Percentiles rank a stretch among this genome's conserved stretches.
These are phyloP conservation scores for Geotria australis DNA, from an alignment of 2,797 vertebrate genomes.

Conservation along the genomic window DNA sequence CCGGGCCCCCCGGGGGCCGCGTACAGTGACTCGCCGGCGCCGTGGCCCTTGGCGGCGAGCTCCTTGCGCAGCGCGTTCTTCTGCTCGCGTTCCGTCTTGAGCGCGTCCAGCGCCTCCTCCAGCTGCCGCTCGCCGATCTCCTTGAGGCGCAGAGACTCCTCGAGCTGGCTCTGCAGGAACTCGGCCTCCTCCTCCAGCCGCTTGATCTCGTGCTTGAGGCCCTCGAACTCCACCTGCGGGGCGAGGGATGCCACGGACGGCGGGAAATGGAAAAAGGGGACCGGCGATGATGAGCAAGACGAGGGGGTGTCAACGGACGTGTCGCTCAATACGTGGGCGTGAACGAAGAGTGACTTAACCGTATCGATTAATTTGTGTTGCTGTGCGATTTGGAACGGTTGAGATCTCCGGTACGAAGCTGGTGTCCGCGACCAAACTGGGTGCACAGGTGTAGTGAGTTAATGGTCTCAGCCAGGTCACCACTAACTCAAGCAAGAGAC, in stretches of 20 bases:
- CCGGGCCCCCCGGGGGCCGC: constrained; percentile 19
- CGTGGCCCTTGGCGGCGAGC: constrained; percentile 71
- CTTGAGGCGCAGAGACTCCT: constrained; percentile 56
- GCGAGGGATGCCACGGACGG: constrained; percentile 1
- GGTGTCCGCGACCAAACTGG: too few species aligned
- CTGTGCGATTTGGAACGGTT: too few species aligned
- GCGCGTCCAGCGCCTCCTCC: constrained; percentile 58
- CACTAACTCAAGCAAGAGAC: too few species aligned
- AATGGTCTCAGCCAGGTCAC: too few species aligned
- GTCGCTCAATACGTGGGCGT: not conserved
- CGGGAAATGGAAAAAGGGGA: not conserved
- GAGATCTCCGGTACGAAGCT: too few species aligned
- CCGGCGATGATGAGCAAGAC: not conserved
- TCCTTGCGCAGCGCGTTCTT: constrained; percentile 76
- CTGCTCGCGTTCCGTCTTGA: constrained; percentile 81
- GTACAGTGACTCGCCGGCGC: constrained; percentile 51
- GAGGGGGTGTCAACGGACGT: not conserved
- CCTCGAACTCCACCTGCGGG: constrained; percentile 73
- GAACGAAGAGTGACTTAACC: not conserved
- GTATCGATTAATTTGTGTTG: not conserved
- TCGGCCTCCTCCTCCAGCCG: constrained; percentile 69
- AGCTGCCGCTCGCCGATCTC: constrained; percentile 82
- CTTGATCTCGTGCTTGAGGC: constrained; percentile 81
- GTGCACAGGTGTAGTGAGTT: too few species aligned
- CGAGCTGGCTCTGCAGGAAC: constrained; percentile 63